These are phyloP conservation scores for Drosophila infuscata DNA, from an alignment of 2,888 invertebrate genomes.

Conservation along the genomic window DNA sequence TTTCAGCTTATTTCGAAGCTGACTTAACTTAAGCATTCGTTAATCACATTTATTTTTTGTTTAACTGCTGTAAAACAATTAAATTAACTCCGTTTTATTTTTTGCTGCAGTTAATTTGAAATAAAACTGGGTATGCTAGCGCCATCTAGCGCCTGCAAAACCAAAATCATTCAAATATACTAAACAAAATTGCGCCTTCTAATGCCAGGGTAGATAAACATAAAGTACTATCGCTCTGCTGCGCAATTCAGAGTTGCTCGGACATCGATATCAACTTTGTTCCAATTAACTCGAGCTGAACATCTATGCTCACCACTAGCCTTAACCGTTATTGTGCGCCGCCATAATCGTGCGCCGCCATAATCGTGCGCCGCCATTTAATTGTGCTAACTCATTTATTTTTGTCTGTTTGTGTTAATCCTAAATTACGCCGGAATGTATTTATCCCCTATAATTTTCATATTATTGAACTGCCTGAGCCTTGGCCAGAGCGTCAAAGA, in stretches of 20 bases:
- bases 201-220: too few relatives aligned
- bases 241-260: neutral
- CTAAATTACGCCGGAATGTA: constrained; percentile 36
- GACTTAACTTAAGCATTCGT: neutral
- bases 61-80: neutral
- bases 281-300: neutral
- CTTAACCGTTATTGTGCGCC: constrained; percentile 43
- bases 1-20: neutral
- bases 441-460: constrained; percentile 47
- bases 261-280: constrained; percentile 15
- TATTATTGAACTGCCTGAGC: constrained; percentile 52
- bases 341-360: constrained; percentile 18
- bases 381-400: constrained; percentile 36
- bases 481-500: constrained; percentile 1
- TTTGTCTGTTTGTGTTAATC: neutral
- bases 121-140: neutral
- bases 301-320: constrained; percentile 3
- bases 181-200: neutral
- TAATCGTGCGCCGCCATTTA: constrained; percentile 18
- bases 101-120: neutral
- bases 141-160: neutral
- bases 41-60: neutral
- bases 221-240: neutral
- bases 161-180: neutral
- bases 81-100: neutral